These are phyloP conservation scores for Ahaetulla prasina DNA, from an alignment of 2,113 vertebrate genomes.

Conservation along the genomic window DNA sequence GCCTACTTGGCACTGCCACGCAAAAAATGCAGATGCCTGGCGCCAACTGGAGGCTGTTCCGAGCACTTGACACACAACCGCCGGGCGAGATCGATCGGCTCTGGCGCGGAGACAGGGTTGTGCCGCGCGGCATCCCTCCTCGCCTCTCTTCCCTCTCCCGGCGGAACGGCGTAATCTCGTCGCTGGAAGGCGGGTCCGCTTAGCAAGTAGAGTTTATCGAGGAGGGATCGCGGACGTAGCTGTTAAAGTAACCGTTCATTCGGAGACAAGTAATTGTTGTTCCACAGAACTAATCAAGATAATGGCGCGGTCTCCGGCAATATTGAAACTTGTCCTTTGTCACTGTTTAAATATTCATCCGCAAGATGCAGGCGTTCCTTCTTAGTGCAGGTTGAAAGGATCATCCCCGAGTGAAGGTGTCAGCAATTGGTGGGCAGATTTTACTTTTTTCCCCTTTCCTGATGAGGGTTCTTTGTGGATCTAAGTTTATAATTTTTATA, in stretches of 20 bases:
- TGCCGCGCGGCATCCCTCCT: neutral
- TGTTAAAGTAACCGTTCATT: neutral
- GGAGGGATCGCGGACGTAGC: neutral
- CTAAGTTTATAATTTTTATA: neutral
- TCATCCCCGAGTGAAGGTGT: neutral
- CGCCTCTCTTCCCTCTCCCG: neutral
- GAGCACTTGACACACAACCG: neutral
- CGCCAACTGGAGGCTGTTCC: slow-evolving; percentile 16
- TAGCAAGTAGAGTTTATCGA: slow-evolving; percentile 8
- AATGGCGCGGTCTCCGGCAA: neutral
- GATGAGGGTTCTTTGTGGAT: neutral
- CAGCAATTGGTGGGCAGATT: neutral
- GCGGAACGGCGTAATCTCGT: neutral
- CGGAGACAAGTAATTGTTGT: neutral
- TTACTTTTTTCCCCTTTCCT: neutral
- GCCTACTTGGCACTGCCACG: neutral
- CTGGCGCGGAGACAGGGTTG: neutral
- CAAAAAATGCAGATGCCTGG: neutral
- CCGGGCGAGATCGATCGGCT: neutral
- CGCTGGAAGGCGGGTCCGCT: slow-evolving; percentile 34
- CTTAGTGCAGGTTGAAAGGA: neutral
- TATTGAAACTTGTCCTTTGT: neutral
- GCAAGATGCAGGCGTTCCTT: neutral
- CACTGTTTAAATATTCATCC: neutral
- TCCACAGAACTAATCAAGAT: neutral